Evolutionary conservation across 2,888 invertebrate species (phyloP).

Genomic region (Nemurella pictetii): DNA sequence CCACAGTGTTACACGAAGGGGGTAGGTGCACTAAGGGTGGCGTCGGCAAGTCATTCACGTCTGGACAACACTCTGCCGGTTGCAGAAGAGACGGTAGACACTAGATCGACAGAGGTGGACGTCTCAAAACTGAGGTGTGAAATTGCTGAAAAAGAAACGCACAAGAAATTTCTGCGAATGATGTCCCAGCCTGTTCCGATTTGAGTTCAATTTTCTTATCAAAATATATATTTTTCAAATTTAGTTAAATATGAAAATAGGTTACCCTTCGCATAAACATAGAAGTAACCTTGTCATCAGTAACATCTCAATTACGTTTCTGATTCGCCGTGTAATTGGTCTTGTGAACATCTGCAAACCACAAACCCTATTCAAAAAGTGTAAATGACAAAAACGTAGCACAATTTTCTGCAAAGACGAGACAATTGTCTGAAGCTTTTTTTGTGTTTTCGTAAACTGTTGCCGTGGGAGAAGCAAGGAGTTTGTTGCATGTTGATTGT

Average conservation of each 20-base stretch:
- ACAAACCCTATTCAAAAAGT: background rate
- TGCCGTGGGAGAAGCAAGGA: background rate
- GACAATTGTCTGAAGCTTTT: background rate
- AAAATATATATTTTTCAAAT: too few species aligned
- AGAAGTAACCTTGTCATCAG: background rate
- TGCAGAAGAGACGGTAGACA: background rate
- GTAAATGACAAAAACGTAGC: background rate
- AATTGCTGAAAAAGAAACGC: constrained; percentile 21
- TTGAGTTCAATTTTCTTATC: background rate
- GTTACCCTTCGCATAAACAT: background rate
- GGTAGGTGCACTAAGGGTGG: background rate
- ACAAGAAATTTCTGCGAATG: constrained; percentile 13
- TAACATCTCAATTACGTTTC: background rate
- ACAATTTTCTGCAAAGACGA: background rate
- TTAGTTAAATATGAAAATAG: background rate
- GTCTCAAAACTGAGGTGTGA: constrained; percentile 5
- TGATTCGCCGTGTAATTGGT: background rate
- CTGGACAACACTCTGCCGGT: background rate
- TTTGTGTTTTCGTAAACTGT: background rate
- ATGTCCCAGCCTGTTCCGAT: background rate
- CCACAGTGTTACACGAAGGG: background rate
- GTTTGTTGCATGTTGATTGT: background rate
- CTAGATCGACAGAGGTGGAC: background rate
- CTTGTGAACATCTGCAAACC: background rate
- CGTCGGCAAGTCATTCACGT: background rate